Base-by-base conservation (phyloP, 2,113 vertebrate genomes). In the Atherinomorus stipes region DNA sequence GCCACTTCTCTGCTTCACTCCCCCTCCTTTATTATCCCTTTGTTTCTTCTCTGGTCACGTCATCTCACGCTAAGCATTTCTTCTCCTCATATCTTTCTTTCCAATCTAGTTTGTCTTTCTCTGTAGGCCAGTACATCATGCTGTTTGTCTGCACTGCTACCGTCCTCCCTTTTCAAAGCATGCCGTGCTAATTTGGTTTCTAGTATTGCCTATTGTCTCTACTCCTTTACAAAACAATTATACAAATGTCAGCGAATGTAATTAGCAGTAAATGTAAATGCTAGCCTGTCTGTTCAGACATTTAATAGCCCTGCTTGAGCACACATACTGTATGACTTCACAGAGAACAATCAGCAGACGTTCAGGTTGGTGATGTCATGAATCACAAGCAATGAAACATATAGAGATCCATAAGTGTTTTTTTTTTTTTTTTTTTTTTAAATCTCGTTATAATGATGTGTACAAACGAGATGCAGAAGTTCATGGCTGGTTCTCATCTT, bases 31-130 rank as follows among this genome's bases (percentile, higher is more conserved):
- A 85, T 90, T 64, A 91, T 90, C 80, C 53, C 64, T 83, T 81
- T 75, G 74, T 88, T 71, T 88, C 63, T 72, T 89, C 76, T 77
- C 85, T 15, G 58, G 64, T 91, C 85, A 90, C 74, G 66, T 84
- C 78, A 72, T 73, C 74, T 76, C 47, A 72, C 58, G 15, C 85
- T 56, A 52, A 76, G 65, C 60, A 1, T 38, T 60, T 65, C 38
- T 63, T 40, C 52, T 37, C 21, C 60, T 63, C 69, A 37, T 68
- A 65, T 87, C 83, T 74, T 74, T 69, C 51, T 45, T 6, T 60
- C 44, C 53, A 66, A 73, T 83, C 72, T 40, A 74, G 40, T 45
- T 68, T 82, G 54, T 76, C 72, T 76, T 83, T 80, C 80, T 69
- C 66, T 54, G 23, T 47, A 47, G 44, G 44, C 44, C 40, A 34